Evolutionary conservation across 2,797 vertebrate species (phyloP).

Genomic region (Gallirallus australis): DNA sequence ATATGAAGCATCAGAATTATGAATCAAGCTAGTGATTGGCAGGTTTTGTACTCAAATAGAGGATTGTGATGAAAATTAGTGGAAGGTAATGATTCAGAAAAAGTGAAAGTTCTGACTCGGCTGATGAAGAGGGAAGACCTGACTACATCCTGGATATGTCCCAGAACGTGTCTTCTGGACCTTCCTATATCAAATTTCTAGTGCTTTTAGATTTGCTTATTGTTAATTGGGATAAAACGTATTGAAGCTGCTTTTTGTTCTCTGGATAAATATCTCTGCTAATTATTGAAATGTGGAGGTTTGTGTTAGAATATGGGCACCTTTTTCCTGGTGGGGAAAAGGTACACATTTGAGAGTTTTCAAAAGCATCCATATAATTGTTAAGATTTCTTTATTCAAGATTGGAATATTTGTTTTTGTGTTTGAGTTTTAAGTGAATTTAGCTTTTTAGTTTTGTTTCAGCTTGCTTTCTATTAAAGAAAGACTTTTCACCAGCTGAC

Average conservation of each 20-base stretch:
- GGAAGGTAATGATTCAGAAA: background rate
- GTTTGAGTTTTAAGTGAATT: background rate
- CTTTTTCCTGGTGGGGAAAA: background rate
- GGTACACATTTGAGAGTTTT: background rate
- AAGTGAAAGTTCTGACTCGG: background rate
- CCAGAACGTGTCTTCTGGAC: background rate
- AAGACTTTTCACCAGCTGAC: constrained; percentile 42
- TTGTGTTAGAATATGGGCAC: background rate
- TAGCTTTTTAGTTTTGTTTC: constrained; percentile 27
- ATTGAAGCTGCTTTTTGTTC: background rate
- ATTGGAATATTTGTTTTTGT: background rate
- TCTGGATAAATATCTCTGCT: background rate
- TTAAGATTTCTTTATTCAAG: background rate
- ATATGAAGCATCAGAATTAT: background rate
- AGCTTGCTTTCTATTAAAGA: constrained; percentile 36
- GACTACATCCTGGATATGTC: background rate
- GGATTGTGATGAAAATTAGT: background rate
- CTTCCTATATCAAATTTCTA: background rate
- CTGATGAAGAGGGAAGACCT: background rate
- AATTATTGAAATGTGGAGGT: background rate
- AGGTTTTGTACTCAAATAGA: background rate
- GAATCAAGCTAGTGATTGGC: background rate
- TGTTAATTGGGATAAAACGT: background rate
- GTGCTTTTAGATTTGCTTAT: background rate
- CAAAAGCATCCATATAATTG: background rate